Conservation (phyloP, 2,113 vertebrate genomes). For the Pagrus major region DNA sequence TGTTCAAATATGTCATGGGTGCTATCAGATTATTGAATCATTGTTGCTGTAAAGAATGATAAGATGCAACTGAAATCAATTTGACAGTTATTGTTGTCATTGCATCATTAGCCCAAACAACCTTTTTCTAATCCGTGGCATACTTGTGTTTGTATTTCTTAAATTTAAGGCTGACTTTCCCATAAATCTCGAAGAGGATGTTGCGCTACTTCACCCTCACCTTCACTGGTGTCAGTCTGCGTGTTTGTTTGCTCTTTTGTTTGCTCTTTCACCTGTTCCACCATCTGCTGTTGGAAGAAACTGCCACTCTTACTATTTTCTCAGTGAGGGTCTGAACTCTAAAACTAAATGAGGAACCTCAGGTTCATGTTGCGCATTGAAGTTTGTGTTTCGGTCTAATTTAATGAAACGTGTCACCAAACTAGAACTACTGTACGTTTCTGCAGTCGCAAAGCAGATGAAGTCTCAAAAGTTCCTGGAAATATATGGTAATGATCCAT, state of each 20-base stretch:
- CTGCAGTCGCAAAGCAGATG: background rate
- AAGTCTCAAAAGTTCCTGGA: background rate
- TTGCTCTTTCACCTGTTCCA: background rate
- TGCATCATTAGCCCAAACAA: background rate
- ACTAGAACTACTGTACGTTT: background rate
- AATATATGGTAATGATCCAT: background rate
- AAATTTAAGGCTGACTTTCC: no score
- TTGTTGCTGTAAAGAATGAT: background rate
- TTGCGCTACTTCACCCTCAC: background rate
- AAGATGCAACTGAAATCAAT: background rate
- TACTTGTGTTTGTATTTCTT: background rate
- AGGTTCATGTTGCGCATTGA: background rate
- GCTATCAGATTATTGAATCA: background rate
- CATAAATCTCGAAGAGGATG: background rate
- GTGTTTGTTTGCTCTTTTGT: background rate
- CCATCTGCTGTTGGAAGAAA: background rate
- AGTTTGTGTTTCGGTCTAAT: background rate
- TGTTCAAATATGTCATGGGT: background rate
- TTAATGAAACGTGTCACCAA: background rate
- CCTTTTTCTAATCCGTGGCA: background rate
- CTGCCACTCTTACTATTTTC: background rate
- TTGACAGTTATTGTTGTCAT: no score
- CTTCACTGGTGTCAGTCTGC: background rate
- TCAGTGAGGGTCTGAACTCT: background rate
- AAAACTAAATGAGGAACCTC: background rate